A percentile compares a stretch with the other conserved stretches of the same genome.
Conservation (phyloP, 2,888 invertebrate species). For the Halictus quadricinctus region DNA sequence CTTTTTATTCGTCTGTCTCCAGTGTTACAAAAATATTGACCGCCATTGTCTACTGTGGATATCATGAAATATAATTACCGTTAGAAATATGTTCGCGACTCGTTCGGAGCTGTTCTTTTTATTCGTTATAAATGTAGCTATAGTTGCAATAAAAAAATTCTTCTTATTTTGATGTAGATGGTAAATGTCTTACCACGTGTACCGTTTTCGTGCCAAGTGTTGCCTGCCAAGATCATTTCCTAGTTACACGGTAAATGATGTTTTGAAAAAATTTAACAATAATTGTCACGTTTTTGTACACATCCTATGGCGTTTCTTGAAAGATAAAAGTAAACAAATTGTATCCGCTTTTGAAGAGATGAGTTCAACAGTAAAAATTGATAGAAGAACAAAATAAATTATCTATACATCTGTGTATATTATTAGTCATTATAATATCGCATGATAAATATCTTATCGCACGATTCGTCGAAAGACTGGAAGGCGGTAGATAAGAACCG, state of each 20-base stretch:
- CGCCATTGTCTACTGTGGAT: not conserved
- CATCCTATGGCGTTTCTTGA: no score
- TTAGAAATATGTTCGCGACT: not conserved
- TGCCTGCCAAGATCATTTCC: not conserved
- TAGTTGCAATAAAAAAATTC: no score
- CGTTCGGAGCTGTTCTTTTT: no score
- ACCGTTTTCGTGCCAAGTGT: not conserved
- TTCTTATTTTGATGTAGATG: no score
- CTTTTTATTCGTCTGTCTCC: not conserved
- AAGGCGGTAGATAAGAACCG: not conserved
- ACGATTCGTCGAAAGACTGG: not conserved
- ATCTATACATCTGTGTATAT: not conserved
- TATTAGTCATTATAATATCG: conserved; percentile 2
- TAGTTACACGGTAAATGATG: no score
- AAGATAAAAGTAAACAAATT: no score
- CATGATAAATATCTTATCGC: not conserved
- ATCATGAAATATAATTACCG: not conserved
- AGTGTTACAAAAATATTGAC: not conserved
- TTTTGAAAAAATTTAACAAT: no score
- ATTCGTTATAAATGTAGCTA: no score
- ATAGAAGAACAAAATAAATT: not conserved
- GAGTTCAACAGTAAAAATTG: not conserved
- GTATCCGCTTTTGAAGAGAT: not conserved
- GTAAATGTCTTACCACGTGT: not conserved
- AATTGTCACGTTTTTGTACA: no score